Evolutionary conservation across 2,797 vertebrate species (phyloP), one percentile per base, ranked within the genome.

Genomic region (Phrynocephalus forsythii): DNA sequence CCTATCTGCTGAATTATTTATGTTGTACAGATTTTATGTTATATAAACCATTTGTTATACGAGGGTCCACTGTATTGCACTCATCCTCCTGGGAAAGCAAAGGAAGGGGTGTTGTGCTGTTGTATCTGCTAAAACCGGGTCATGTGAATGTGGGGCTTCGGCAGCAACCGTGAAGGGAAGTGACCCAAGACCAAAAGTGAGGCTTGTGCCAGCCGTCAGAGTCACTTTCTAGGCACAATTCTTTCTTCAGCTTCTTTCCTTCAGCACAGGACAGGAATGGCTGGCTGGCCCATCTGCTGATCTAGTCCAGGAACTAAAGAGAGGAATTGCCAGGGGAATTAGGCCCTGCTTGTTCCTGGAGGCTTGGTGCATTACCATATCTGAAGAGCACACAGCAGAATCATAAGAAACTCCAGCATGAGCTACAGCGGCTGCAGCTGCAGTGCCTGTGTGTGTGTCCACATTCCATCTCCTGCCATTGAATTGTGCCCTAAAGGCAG

Each of bases 401-500:
- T 66, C 71, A 50, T 56, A 28, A 66, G 71, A 60, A 52, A 87
- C 71, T 67, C 33, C 44, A 13, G 9, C 16, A 18, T 18, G 15
- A 28, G 60, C 56, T 26, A n/a, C 6, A 30, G 15, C 9, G 52
- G 5, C 6, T 1, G 0, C 80, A 52, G 9, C 6, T 1, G 0
- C 80, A 63, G 60, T 56, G 60, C 18, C 15, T 63, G 4, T 63
- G 10, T 63, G 10, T 63, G 60, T 16, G 60, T 60, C 56, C 60
- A 63, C 60, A 63, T 50, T 78, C 88, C 48, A 56, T 20, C 28
- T 66, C 16, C 11, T 75, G 5, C 2, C 30, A 5, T 18, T 82
- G 87, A 71, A 24, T n/a, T 60, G 48, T 72, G 78, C 68, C 75
- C 85, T 80, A 24, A 33, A 87, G 86, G 85, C 68, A 86, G 3